Evolutionary conservation across 2,113 vertebrate genomes (phyloP).

Genomic region (Cheirogaleus medius): DNA sequence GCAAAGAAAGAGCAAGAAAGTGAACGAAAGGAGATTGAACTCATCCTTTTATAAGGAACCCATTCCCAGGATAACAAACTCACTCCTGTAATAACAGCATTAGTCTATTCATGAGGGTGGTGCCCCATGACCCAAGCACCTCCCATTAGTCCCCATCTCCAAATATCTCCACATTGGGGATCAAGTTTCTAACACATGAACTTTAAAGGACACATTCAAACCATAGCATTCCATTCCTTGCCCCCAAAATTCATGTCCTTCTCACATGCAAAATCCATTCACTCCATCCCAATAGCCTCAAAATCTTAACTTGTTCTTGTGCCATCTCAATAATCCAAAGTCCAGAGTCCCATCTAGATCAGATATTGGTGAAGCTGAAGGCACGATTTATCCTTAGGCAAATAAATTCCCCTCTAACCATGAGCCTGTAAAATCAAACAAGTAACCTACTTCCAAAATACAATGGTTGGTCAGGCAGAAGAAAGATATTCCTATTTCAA

Average conservation of each 20-base stretch:
- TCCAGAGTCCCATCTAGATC: background rate
- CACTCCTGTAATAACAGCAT: background rate
- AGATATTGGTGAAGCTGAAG: background rate
- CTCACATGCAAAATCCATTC: background rate
- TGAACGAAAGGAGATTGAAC: background rate
- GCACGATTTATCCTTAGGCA: background rate
- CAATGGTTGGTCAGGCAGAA: background rate
- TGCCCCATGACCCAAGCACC: background rate
- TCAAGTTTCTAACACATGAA: background rate
- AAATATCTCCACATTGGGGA: background rate
- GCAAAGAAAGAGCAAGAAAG: background rate
- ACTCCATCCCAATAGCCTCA: background rate
- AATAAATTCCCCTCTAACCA: background rate
- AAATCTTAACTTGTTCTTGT: background rate
- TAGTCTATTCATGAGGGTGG: background rate
- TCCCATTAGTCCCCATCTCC: background rate
- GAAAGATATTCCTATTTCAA: background rate
- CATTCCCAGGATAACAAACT: background rate
- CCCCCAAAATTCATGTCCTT: background rate
- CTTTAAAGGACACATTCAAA: background rate
- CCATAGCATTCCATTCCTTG: background rate
- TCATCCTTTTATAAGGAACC: background rate
- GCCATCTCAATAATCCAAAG: background rate
- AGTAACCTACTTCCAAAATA: background rate
- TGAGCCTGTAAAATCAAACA: background rate